Conservation (phyloP, 2,888 invertebrate species). For the Aphodius granarius region DNA sequence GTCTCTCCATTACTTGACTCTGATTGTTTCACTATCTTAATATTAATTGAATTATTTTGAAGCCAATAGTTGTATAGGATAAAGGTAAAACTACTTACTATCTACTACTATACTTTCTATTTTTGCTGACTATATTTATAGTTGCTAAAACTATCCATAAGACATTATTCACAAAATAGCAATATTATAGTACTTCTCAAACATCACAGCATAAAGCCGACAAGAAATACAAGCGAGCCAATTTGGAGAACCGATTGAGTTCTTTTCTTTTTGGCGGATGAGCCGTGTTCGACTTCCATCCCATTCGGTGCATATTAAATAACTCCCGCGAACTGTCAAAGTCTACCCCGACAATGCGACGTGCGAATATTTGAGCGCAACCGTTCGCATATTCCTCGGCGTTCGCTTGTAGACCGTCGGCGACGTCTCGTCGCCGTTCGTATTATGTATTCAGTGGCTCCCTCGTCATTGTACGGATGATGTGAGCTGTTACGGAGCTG, state of each 20-base stretch:
- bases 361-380: not conserved
- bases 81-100: too few relatives aligned
- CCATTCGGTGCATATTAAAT: conserved; percentile 23
- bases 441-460: conserved; percentile 25
- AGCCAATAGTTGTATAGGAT: too few relatives aligned
- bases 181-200: not conserved
- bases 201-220: not conserved
- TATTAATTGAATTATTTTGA: too few relatives aligned
- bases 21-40: not conserved
- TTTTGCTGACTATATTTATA: too few relatives aligned
- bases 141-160: too few relatives aligned
- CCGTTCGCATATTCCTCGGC: not conserved
- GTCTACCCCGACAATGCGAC: not conserved
- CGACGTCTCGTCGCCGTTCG: conserved; percentile 15
- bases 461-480: conserved; percentile 25
- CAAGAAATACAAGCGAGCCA: not conserved
- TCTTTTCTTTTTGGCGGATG: not conserved
- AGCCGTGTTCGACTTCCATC: not conserved
- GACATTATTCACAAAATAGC: too few relatives aligned
- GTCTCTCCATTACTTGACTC: not conserved
- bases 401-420: conserved; percentile 16
- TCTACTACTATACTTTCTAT: too few relatives aligned
- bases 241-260: not conserved
- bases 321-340: conserved; percentile 20
- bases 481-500: conserved; percentile 23